Conservation (phyloP, 92 coral and sea anemone species). For the Palythoa grandis region DNA sequence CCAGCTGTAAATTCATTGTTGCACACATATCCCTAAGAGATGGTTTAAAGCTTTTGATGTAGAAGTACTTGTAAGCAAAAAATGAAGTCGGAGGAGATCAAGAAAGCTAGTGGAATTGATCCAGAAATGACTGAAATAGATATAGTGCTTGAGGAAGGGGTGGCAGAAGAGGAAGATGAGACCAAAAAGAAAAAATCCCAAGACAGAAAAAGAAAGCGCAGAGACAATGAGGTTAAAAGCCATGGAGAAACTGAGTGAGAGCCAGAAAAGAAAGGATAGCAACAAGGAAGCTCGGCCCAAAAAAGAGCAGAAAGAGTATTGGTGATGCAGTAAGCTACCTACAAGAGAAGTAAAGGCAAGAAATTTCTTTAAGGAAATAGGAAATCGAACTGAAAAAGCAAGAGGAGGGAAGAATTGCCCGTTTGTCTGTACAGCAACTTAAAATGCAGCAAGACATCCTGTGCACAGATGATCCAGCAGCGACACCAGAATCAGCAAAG, state of each 20-base stretch:
- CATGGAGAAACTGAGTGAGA: conserved; percentile 52
- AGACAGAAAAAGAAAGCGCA: not conserved
- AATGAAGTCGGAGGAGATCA: no score
- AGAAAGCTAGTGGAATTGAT: no score
- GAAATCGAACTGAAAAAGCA: conserved; percentile 30
- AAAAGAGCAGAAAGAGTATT: conserved; percentile 43
- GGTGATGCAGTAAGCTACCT: conserved; percentile 43
- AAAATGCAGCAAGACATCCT: not conserved
- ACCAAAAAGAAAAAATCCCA: no score
- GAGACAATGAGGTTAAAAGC: conserved; percentile 52
- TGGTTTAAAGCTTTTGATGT: not conserved
- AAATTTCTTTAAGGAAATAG: conserved; percentile 40
- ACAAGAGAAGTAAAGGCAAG: conserved; percentile 39
- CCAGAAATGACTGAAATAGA: no score
- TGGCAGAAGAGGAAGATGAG: no score
- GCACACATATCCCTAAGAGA: not conserved
- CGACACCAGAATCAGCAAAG: not conserved
- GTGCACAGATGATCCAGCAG: not conserved
- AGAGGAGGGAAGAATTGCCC: not conserved
- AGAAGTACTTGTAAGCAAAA: not conserved
- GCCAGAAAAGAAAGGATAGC: conserved; percentile 43
- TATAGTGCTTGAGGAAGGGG: no score
- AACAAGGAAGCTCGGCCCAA: conserved; percentile 41
- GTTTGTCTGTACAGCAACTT: not conserved
- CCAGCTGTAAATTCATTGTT: not conserved